Percentiles rank a stretch among this genome's conserved stretches.
These are phyloP conservation scores for Prenolepis imparis DNA, from an alignment of 2,888 invertebrate species.

Conservation along the genomic window DNA sequence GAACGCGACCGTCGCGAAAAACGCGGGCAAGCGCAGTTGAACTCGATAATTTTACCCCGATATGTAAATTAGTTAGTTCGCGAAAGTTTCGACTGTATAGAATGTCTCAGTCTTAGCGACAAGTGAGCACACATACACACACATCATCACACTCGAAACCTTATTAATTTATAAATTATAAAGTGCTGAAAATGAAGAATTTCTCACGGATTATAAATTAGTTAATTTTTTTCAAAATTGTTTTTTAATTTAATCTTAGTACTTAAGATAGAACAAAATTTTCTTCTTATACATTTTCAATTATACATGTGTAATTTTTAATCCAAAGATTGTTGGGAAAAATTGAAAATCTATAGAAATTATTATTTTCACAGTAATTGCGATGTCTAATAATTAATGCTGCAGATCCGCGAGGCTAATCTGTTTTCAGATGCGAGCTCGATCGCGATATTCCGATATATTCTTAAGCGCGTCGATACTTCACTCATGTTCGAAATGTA, in stretches of 20 bases:
- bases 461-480: slow-evolving; percentile 33
- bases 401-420: slow-evolving; percentile 2
- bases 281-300: neutral
- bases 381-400: slow-evolving; percentile 27
- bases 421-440: slow-evolving; percentile 22
- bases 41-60: neutral
- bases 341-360: neutral
- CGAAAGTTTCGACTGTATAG: neutral
- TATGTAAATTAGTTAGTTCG: slow-evolving; percentile 29
- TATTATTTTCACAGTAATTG: neutral
- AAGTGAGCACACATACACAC: neutral
- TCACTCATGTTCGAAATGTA: slow-evolving; percentile 45
- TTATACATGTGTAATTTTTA: neutral
- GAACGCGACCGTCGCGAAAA: slow-evolving; percentile 23
- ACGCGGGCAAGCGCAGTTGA: slow-evolving; percentile 3
- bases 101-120: neutral
- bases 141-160: neutral
- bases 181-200: neutral
- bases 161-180: neutral
- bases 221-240: neutral
- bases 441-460: slow-evolving; percentile 19
- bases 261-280: neutral
- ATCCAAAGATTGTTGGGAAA: neutral
- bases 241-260: neutral
- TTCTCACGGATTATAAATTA: neutral